Evolutionary conservation across 2,888 invertebrate genomes (phyloP).

Genomic region (Masnerella sp.): DNA sequence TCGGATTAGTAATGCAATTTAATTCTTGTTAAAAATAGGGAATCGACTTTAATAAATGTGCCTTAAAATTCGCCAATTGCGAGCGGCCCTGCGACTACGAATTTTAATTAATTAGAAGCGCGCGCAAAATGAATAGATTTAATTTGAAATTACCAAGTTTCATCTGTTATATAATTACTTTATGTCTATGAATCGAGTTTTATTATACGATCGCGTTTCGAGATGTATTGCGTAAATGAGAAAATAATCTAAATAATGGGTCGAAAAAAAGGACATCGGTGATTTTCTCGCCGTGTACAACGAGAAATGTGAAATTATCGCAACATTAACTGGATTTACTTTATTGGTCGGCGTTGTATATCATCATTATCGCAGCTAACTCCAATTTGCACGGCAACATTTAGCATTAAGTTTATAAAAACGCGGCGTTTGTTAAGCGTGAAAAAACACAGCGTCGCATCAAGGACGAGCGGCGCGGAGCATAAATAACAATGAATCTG

Average conservation of each 20-base stretch:
- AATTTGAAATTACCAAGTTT: constrained; percentile 53
- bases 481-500: constrained; percentile 40
- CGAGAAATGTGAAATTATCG: constrained; percentile 39
- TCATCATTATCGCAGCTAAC: constrained; percentile 40
- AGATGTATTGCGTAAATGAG: constrained; percentile 40
- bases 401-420: constrained; percentile 41
- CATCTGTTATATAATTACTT: constrained; percentile 47
- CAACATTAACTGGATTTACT: constrained; percentile 51
- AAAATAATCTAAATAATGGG: constrained; percentile 47
- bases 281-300: constrained; percentile 15
- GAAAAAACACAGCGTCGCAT: too few species aligned
- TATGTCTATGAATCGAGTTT: constrained; percentile 9
- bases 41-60: constrained; percentile 36
- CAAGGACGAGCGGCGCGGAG: constrained; percentile 10
- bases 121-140: constrained; percentile 50
- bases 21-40: constrained; percentile 45
- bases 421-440: constrained; percentile 16
- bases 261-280: constrained; percentile 19
- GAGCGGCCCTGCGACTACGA: constrained; percentile 22
- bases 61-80: constrained; percentile 15
- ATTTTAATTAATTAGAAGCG: constrained; percentile 51
- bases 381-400: constrained; percentile 33
- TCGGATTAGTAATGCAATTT: constrained; percentile 47
- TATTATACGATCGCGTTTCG: constrained; percentile 37
- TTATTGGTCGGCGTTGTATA: constrained; percentile 41